Conservation (phyloP, 1,140 invertebrate species). For the Phortica variegata region DNA sequence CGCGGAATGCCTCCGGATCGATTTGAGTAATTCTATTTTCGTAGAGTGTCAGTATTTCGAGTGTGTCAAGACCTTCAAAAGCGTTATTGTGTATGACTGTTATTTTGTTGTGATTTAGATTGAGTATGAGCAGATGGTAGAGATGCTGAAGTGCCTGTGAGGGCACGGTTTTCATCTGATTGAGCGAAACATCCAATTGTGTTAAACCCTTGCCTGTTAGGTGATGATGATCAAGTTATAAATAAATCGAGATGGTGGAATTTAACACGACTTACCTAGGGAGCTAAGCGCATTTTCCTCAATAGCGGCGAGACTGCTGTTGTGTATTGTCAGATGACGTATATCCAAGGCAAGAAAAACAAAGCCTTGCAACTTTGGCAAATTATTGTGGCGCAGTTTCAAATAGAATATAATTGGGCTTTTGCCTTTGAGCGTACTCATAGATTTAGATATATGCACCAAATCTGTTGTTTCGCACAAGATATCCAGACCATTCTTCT, state of each 20-base stretch:
- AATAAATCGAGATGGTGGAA: neutral
- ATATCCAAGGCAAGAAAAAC: conserved; percentile 85
- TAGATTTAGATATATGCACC: conserved; percentile 69
- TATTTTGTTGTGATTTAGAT: conserved; percentile 87
- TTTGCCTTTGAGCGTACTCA: conserved; percentile 74
- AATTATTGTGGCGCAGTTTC: conserved; percentile 78
- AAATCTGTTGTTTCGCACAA: conserved; percentile 81
- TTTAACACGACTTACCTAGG: conserved; percentile 65
- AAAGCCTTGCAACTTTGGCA: conserved; percentile 79
- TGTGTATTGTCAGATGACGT: conserved; percentile 81
- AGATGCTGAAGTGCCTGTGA: conserved; percentile 76
- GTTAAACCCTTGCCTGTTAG: conserved; percentile 75
- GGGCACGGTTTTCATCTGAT: conserved; percentile 74
- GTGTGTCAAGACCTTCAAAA: conserved; percentile 79
- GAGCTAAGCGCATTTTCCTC: conserved; percentile 82
- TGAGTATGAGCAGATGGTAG: conserved; percentile 79
- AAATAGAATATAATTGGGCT: conserved; percentile 81
- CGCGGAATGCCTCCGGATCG: conserved; percentile 79
- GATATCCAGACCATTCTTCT: conserved; percentile 83
- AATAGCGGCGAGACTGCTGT: conserved; percentile 81
- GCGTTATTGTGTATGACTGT: conserved; percentile 72
- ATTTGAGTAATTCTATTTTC: conserved; percentile 80
- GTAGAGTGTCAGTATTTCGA: conserved; percentile 84
- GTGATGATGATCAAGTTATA: conserved; percentile 1
- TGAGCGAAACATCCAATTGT: conserved; percentile 80